These are phyloP conservation scores for Piliocolobus tephrosceles DNA, from an alignment of 2,113 vertebrate genomes.

Conservation along the genomic window DNA sequence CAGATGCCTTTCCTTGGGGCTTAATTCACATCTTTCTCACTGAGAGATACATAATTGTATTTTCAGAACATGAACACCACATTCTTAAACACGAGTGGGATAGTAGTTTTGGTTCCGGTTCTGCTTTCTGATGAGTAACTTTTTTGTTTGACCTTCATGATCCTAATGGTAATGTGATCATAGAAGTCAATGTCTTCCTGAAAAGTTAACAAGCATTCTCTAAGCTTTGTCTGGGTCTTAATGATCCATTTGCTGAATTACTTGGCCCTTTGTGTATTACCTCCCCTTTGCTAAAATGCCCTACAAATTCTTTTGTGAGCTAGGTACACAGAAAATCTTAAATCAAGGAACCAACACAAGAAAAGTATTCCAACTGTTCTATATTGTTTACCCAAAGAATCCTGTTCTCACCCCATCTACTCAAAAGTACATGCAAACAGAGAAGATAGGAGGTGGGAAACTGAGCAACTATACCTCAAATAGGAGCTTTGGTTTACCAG, in stretches of 20 bases:
- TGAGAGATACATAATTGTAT: not conserved
- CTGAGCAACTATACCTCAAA: not conserved
- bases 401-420: not conserved
- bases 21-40: slow-evolving; percentile 16
- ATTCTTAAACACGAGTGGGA: not conserved
- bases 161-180: not conserved
- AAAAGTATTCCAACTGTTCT: slow-evolving; percentile 1
- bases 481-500: not conserved
- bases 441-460: not conserved
- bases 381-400: not conserved
- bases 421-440: not conserved
- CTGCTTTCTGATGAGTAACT: not conserved
- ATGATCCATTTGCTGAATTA: not conserved
- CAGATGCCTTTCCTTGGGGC: not conserved
- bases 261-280: not conserved
- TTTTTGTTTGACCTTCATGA: slow-evolving; percentile 15
- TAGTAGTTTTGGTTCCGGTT: not conserved
- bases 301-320: not conserved
- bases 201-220: not conserved
- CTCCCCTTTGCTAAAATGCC: slow-evolving; percentile 13
- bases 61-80: not conserved
- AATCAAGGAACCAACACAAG: not conserved
- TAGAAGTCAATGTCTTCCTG: not conserved
- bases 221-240: not conserved
- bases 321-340: slow-evolving; percentile 13